Base-by-base conservation (phyloP, 2,888 invertebrate species). In the Apodemia mormo region DNA sequence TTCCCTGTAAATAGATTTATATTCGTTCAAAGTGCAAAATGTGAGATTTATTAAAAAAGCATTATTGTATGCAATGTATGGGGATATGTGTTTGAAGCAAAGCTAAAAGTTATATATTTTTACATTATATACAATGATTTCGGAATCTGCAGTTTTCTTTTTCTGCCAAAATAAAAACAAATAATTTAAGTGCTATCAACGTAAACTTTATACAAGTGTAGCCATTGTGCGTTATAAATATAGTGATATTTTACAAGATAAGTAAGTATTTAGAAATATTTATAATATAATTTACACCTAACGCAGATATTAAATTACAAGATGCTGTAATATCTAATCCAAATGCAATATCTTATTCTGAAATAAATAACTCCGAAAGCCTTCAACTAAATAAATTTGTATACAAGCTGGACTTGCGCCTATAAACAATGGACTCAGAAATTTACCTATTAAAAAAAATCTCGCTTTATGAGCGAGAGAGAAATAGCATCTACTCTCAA, bases 331-430 rank as follows among this genome's bases (percentile, higher is more conserved):
- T 12, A 58, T 58, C 58, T 58, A 58, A 58, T 58, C 58, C 58
- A 58, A 58, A 58, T 58, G 67, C 40, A 67, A 56, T 52, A 61
- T 68, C 49, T 49, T 49, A 49, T 14, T 49, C 43, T 43, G 37
- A 66, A 56, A 54, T 61, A 61, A 65, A 64, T 68, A 40, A 70
- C 22, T 65, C 10, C n/a, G 65, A 65, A 65, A n/a, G 9, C 40
- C 37, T 40, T 40, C 10, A 49, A 5, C 14, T 65, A 65, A 65
- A 52, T 49, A 68, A 68, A 58, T 30, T 58, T 58, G 56, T 29
- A 58, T 30, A 30, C 12, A 58, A 58, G 30, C 14, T 29, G 6
- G 12, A 58, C 29, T 29, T 30, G 30, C 58, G 12, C 58, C 33
- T 58, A 6, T 58, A 33, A 10, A 58, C 5, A 58, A 58, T 58